Conservation (phyloP, 1,140 invertebrate genomes). For the Eufriesea mexicana region DNA sequence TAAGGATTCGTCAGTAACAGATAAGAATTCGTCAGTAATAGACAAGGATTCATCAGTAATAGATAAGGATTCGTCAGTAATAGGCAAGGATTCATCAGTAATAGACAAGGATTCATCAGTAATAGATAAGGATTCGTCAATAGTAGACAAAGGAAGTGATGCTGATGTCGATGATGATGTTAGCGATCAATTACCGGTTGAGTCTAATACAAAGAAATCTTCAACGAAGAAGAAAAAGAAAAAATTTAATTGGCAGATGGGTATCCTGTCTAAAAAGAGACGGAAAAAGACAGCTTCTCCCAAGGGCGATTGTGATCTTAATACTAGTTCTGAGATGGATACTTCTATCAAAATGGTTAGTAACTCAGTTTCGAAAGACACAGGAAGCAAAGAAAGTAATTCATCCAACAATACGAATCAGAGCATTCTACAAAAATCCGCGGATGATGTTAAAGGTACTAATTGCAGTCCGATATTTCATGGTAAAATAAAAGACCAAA, state of each 20-base stretch:
- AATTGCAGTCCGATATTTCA: background rate
- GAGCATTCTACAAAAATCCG: background rate
- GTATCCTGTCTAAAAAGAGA: conserved; percentile 74
- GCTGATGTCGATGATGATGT: conserved; percentile 46
- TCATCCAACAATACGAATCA: background rate
- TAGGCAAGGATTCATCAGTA: no score
- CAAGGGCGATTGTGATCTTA: conserved; percentile 7
- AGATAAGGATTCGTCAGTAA: conserved; percentile 33
- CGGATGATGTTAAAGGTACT: background rate
- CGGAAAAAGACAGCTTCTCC: conserved; percentile 64
- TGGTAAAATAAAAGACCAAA: background rate
- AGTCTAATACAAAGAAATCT: conserved; percentile 36
- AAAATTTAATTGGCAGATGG: conserved; percentile 74
- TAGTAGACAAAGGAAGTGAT: conserved; percentile 40
- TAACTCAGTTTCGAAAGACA: background rate
- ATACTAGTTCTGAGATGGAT: background rate
- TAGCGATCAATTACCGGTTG: background rate
- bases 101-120: conserved; percentile 21
- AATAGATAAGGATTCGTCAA: conserved; percentile 20
- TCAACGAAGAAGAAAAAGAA: conserved; percentile 74
- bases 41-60: conserved; percentile 20
- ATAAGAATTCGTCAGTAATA: conserved; percentile 12
- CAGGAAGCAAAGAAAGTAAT: no score
- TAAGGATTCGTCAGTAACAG: conserved; percentile 15
- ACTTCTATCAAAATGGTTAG: background rate